These are phyloP conservation scores for Catostomus latipinnis DNA, from an alignment of 2,797 vertebrate species.

Conservation along the genomic window DNA sequence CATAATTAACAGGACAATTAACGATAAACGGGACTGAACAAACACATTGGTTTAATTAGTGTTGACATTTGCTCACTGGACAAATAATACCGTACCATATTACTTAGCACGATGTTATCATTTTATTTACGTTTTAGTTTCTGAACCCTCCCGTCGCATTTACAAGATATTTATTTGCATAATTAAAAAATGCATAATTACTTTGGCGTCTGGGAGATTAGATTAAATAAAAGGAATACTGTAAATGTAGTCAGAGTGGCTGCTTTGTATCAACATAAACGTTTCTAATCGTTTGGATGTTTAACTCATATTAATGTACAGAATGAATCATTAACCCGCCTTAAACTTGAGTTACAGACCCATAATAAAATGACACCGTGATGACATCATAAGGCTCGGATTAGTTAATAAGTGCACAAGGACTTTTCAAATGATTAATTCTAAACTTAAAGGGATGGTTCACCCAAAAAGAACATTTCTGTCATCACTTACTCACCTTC, in stretches of 20 bases:
- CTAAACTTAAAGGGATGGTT: no score
- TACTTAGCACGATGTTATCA: neutral
- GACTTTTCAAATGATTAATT: neutral
- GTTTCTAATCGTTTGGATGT: neutral
- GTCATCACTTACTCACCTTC: no score
- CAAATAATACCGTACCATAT: neutral
- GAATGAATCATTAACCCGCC: no score
- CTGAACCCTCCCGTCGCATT: neutral
- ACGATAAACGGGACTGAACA: neutral
- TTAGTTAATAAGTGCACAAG: neutral
- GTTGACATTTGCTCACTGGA: slow-evolving; percentile 26
- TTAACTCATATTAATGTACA: neutral
- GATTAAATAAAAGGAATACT: neutral
- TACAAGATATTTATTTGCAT: neutral
- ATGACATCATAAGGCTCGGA: neutral
- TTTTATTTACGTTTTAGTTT: neutral
- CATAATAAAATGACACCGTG: neutral
- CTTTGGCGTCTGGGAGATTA: neutral
- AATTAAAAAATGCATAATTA: neutral
- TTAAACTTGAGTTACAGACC: neutral
- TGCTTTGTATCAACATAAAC: neutral
- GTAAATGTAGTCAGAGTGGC: neutral
- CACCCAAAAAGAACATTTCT: no score
- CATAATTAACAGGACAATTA: neutral
- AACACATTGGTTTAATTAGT: slow-evolving; percentile 14